Percentiles rank a stretch among this genome's conserved stretches.
phyloP scores from a whole-genome alignment of 2,888 invertebrate genomes.

The Diloba caeruleocephala region DNA sequence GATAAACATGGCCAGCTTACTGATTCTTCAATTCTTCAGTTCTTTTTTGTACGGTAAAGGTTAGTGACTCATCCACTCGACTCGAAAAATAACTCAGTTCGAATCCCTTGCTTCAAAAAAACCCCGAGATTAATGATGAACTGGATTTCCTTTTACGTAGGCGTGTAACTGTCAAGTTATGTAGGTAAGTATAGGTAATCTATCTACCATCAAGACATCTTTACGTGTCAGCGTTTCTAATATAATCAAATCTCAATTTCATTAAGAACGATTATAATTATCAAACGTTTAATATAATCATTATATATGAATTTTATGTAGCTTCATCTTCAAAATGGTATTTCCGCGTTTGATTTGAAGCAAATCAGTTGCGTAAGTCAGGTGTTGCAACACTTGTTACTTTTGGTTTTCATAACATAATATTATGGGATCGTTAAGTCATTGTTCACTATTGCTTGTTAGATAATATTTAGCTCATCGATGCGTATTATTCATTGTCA shows the following conservation, averaged over 20 bases:
- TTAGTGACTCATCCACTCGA: too few relatives aligned
- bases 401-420: not conserved
- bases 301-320: constrained; percentile 19
- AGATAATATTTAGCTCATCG: constrained; percentile 1
- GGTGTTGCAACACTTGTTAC: constrained; percentile 14
- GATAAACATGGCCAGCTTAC: too few relatives aligned
- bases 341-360: constrained; percentile 36
- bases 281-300: constrained; percentile 16
- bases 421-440: not conserved
- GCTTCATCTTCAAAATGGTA: constrained; percentile 7
- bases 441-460: not conserved
- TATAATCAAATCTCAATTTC: constrained; percentile 17
- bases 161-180: not conserved
- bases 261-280: constrained; percentile 16
- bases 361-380: constrained; percentile 23
- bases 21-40: too few relatives aligned
- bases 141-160: too few relatives aligned
- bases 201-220: not conserved
- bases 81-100: too few relatives aligned
- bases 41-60: too few relatives aligned
- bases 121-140: too few relatives aligned
- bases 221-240: constrained; percentile 16
- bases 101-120: too few relatives aligned
- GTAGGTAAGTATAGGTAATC: not conserved
- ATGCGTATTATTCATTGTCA: constrained; percentile 1